Evolutionary conservation across 1,140 invertebrate species (phyloP).

Genomic region (Grapholita molesta): DNA sequence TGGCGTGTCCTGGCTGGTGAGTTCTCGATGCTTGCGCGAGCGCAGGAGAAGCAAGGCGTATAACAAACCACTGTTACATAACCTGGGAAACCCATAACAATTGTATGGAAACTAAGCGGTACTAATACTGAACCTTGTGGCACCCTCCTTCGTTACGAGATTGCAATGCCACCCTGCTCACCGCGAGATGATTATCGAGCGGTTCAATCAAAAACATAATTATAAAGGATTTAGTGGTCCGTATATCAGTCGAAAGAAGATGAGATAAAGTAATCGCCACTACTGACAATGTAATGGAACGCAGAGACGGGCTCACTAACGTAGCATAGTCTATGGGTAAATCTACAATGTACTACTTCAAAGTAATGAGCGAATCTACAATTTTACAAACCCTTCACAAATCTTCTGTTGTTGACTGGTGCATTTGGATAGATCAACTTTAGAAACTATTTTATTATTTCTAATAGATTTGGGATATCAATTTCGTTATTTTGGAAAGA

Average conservation of each 20-base stretch:
- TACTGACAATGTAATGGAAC: neutral
- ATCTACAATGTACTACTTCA: no score
- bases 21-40: no score
- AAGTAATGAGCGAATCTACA: neutral
- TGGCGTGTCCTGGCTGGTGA: conserved; percentile 34
- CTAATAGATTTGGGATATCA: no score
- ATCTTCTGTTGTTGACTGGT: no score
- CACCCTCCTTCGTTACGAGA: neutral
- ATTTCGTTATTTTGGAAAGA: no score
- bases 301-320: neutral
- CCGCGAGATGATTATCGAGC: conserved; percentile 65
- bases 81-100: neutral
- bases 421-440: no score
- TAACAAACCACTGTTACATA: neutral
- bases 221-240: conserved; percentile 63
- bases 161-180: conserved; percentile 43
- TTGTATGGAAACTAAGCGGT: neutral
- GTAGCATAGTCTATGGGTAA: neutral
- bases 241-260: conserved; percentile 30
- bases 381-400: neutral
- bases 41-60: neutral
- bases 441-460: no score
- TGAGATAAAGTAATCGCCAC: neutral
- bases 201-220: conserved; percentile 66
- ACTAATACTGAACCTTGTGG: neutral